Percentiles rank a stretch among this genome's conserved stretches.
Conservation (phyloP, 35 echinoderm and acorn worm genomes). For the Strongylocentrotus purpuratus region DNA sequence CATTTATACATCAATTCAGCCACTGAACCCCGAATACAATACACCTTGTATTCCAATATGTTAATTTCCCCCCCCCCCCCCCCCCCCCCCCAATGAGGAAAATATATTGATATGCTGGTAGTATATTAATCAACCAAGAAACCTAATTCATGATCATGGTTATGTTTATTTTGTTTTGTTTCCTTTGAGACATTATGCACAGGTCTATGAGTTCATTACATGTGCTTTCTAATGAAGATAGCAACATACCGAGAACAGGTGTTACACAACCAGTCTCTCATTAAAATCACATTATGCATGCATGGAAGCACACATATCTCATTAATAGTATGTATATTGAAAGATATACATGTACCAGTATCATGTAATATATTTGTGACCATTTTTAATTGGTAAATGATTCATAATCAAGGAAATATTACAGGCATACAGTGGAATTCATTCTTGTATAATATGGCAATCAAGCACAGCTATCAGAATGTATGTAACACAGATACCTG, state of each 20-base stretch:
- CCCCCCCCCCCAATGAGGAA: background rate
- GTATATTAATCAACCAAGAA: background rate
- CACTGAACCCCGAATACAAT: no score
- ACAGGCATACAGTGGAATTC: background rate
- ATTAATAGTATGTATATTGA: no score
- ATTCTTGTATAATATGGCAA: background rate
- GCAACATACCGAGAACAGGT: background rate
- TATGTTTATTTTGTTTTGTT: background rate
- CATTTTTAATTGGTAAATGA: background rate
- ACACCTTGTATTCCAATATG: background rate
- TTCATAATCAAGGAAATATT: background rate
- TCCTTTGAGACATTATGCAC: background rate
- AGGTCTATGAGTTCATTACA: background rate
- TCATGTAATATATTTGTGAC: background rate
- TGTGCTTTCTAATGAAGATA: constrained; percentile 13
- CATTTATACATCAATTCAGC: no score
- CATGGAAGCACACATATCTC: background rate
- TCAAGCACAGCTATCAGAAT: background rate
- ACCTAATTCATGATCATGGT: background rate
- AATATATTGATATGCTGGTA: background rate
- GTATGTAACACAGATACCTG: no score
- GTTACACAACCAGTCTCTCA: background rate
- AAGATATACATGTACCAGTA: no score
- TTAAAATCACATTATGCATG: background rate
- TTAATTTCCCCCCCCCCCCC: background rate